Evolutionary conservation across 2,888 invertebrate genomes (phyloP), one percentile per base, ranked within the genome.

Genomic region (Biston stratarius): DNA sequence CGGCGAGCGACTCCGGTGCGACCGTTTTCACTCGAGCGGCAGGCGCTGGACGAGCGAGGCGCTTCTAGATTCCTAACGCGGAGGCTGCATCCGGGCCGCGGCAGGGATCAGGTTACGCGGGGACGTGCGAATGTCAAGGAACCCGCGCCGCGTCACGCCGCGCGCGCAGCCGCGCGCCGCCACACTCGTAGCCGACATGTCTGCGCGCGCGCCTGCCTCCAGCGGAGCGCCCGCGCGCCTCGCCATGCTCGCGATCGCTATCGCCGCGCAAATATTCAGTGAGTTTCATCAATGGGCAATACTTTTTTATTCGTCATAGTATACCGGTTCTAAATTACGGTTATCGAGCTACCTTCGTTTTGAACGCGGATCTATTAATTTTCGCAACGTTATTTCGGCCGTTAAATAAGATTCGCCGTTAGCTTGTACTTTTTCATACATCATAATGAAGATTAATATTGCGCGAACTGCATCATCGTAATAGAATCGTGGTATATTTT

Each of bases 81-180:
- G 88, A 90, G 92, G 88, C 91, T 90, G 92, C 91, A 92, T 92
- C 92, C 93, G 92, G 93, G 90, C 92, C 89, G 85, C 83, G 80
- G 84, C 84, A 87, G 89, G 89, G 70, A 87, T 86, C 89, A 78
- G 81, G 86, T 86, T 86, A 84, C 87, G 76, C 83, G 83, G 86
- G 86, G 88, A 86, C 89, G 89, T 81, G 87, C 92, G 92, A 92
- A 92, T 92, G 93, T 92, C 93, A 92, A 92, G 92, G 92, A 92
- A 92, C 92, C 88, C 90, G 87, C 79, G 82, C 76, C 74, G 72
- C 62, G 66, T 65, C 56, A 65, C 55, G 38, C 42, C 45, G 33
- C 24, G 67, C 72, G 70, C 34, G 15, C 52, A 44, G 69, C 73
- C 71, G 65, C 72, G 59, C 51, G 62, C 77, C 77, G 72, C 71